Percentiles rank a stretch among this genome's conserved stretches.
Conservation (phyloP, 2,888 invertebrate genomes). For the Pardosa pseudoannulata region DNA sequence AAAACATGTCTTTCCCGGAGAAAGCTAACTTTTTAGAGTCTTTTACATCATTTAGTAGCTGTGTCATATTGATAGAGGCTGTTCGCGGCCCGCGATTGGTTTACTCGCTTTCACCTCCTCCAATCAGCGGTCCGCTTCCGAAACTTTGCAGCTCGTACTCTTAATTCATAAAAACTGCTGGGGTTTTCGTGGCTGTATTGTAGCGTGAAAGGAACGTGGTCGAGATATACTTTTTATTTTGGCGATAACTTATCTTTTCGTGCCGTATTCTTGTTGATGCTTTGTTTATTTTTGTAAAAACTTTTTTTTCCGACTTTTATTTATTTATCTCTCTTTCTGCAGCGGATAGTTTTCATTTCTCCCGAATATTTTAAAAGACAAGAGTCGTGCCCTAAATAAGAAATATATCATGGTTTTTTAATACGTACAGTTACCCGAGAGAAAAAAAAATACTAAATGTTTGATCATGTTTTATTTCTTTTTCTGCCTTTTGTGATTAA, state of each 20-base stretch:
- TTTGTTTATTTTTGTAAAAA: too few species aligned
- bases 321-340: conserved; percentile 54
- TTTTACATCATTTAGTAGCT: conserved; percentile 70
- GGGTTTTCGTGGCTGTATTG: conserved; percentile 29
- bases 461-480: too few species aligned
- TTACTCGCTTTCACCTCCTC: conserved; percentile 44
- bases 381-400: neutral
- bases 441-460: too few species aligned
- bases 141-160: conserved; percentile 63
- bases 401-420: neutral
- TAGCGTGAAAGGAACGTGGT: conserved; percentile 11
- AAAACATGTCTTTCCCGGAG: conserved; percentile 11
- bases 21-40: conserved; percentile 65
- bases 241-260: conserved; percentile 25
- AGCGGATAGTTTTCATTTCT: conserved; percentile 34
- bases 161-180: conserved; percentile 62
- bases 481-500: too few species aligned
- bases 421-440: too few species aligned
- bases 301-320: conserved; percentile 36
- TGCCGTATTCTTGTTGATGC: conserved; percentile 10
- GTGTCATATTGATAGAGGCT: conserved; percentile 62
- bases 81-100: conserved; percentile 43
- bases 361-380: conserved; percentile 7
- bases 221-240: conserved; percentile 35
- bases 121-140: conserved; percentile 53